phyloP scores from a whole-genome alignment of 2,888 invertebrate genomes.

The Listrodromus nycthemerus region DNA sequence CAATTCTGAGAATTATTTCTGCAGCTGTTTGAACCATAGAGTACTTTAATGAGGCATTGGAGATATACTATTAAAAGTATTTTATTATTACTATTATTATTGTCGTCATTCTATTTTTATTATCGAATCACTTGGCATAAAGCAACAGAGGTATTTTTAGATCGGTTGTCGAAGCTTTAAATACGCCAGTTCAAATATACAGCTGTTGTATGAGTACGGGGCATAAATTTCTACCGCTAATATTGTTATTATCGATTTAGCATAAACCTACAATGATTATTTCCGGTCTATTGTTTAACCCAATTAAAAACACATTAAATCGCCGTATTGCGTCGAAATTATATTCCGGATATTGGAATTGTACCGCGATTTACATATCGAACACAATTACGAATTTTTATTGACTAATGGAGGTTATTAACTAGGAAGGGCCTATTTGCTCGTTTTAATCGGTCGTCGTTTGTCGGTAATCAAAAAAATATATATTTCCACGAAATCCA shows the following conservation, averaged over 20 bases:
- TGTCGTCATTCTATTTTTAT: background rate
- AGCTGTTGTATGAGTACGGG: background rate
- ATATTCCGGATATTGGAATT: background rate
- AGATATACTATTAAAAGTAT: background rate
- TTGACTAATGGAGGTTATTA: background rate
- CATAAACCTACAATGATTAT: conserved; percentile 10
- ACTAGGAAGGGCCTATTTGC: no score
- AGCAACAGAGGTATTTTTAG: background rate
- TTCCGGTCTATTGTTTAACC: conserved; percentile 2
- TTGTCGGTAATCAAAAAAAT: no score
- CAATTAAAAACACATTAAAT: conserved; percentile 1
- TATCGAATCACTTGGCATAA: background rate
- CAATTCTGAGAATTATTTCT: background rate
- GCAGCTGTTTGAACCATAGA: background rate
- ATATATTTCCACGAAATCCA: no score
- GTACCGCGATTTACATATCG: background rate
- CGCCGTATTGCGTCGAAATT: background rate
- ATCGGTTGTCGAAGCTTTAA: background rate
- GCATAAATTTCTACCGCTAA: conserved; percentile 2
- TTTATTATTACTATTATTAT: background rate
- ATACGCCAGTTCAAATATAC: background rate
- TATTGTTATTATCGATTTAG: conserved; percentile 9
- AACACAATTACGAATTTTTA: background rate
- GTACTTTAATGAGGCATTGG: background rate
- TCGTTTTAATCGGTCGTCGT: no score